Evolutionary conservation across 2,888 invertebrate species (phyloP), one percentile per base, ranked within the genome.

Genomic region (Actias luna): DNA sequence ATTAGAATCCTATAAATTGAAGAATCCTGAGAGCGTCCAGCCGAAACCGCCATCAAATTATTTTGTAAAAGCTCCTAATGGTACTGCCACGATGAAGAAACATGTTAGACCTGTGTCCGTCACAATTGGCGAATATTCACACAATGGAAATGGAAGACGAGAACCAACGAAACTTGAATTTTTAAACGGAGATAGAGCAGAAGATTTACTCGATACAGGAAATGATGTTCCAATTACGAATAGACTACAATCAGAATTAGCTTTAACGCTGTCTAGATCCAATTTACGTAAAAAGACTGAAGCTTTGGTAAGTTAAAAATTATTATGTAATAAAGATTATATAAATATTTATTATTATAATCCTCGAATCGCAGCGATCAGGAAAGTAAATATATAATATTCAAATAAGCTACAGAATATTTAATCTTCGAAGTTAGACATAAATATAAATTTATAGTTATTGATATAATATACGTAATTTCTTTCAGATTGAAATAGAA

Each of bases 161-260:
- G 95, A 95, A 71, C 96, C 96, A 0, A 94, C 94, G n/a, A 95
- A 95, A 79, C 88, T 96, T 67, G 95, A 95, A 71, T 96, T 96
- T 79, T 89, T 96, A 57, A 88, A 83, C 65, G 85, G 84, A 58
- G 93, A 93, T 63, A 92, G 89, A 70, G 74, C 80, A 4, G 89
- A 89, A 63, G 86, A 83, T n/a, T 80, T 82, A 67, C 80, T 80
- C 64, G 80, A 69, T 12, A 62, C 77, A 39, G 79, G 83, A 61
- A 92, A 91, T 33, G 88, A 92, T 68, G 91, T 89, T 57, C 93
- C 94, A 0, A 94, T 95, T 60, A 92, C 94, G 18, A 95, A 95
- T 75, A 93, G 95, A 74, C 88, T 97, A 64, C 96, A 96, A 74
- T 95, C 95, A 64, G 96, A 97, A 88, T 88, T 97, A 70, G 95